Evolutionary conservation across 1,140 invertebrate species (phyloP), one percentile per base, ranked within the genome.

Genomic region (Caerostris extrusa): DNA sequence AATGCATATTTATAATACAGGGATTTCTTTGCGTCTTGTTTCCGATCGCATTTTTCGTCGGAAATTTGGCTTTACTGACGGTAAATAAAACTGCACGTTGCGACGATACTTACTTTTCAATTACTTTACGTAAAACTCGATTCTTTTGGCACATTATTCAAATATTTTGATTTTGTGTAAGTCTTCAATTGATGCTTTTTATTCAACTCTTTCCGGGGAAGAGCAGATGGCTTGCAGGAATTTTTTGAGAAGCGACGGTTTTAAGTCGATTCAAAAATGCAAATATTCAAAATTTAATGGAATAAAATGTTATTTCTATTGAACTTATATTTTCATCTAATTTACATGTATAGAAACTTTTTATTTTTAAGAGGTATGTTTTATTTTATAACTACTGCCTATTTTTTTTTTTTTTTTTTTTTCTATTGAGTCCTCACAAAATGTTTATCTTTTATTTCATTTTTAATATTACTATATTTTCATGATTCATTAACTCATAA

Each of bases 1-100:
- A 93, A 88, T 88, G 85, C 92, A 77, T 87, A 86, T 93, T 93
- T 89, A 81, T 71, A 93, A 88, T 88, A 60, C 57, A 12, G 60
- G 91, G 82, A 93, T 91, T 91, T 91, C 64, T 69, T 93, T 83
- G 57, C 61, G n/a, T 56, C 91, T 87, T 67, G 57, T 69, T 86
- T 56, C 60, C 14, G 56, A 91, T 64, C 34, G n/a, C 71, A 71
- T 85, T 87, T 93, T 86, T 61, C n/a, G 10, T 81, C 58, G 67
- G 34, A 91, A 93, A 57, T 93, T 71, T 93, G 82, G 60, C 91
- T 34, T 34, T 34, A 71, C 55, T 81, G 67, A 64, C 57, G 67
- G 89, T 91, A 91, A 91, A 91, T 34, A 91, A 91, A 91, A 91
- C 53, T 55, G 14, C 57, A n/a, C 55, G 55, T 56, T 85, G 82